These are phyloP conservation scores for Idaea dimidiata DNA, from an alignment of 2,888 invertebrate species.

Conservation along the genomic window DNA sequence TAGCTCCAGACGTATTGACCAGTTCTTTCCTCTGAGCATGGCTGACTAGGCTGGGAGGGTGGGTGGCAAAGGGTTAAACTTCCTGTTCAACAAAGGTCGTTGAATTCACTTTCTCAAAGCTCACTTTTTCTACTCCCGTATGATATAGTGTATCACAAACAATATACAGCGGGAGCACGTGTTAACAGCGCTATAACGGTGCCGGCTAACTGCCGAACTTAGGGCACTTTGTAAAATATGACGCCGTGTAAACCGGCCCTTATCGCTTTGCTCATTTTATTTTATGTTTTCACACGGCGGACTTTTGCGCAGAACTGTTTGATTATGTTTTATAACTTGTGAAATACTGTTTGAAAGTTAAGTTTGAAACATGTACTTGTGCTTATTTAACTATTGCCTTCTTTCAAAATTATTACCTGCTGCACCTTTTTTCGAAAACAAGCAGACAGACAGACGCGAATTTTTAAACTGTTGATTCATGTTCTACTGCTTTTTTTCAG, in stretches of 20 bases:
- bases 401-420: too few relatives aligned
- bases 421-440: too few relatives aligned
- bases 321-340: conserved; percentile 8
- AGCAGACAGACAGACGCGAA: too few relatives aligned
- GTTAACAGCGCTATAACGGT: conserved; percentile 77
- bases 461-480: too few relatives aligned
- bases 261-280: conserved; percentile 61
- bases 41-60: too few relatives aligned
- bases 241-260: conserved; percentile 66
- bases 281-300: conserved; percentile 34
- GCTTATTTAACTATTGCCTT: too few relatives aligned
- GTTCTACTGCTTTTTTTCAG: too few relatives aligned
- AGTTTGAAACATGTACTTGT: neutral
- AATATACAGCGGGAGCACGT: conserved; percentile 73
- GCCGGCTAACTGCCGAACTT: conserved; percentile 76
- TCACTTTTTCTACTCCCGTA: conserved; percentile 47
- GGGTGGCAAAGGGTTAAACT: too few relatives aligned
- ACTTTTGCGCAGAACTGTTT: conserved; percentile 12
- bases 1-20: too few relatives aligned
- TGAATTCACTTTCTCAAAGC: conserved; percentile 34
- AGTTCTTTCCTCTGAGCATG: too few relatives aligned
- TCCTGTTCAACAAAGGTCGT: conserved; percentile 20
- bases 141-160: conserved; percentile 66
- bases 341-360: neutral
- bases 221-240: conserved; percentile 78